Evolutionary conservation across 2,113 vertebrate genomes (phyloP), one percentile per base, ranked within the genome.

Genomic region (Microtus richardsoni): DNA sequence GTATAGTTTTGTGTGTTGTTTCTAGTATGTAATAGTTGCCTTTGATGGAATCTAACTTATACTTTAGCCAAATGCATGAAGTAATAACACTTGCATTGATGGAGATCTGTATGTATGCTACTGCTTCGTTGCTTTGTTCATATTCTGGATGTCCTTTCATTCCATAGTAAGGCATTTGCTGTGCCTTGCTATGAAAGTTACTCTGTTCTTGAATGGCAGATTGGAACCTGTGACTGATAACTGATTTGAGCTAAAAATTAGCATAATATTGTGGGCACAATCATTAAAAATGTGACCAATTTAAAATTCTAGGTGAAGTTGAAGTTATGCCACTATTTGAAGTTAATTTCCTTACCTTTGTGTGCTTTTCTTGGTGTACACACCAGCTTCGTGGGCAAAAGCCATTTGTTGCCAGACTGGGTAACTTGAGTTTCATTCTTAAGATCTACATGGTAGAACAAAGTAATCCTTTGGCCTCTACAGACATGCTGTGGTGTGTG

Each of bases 181-280:
- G 70, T 44, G 14, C 10, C 16, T n/a, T n/a, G n/a, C 16, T 71
- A 7, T 19, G 36, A 93, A 26, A 77, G 12, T 92, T 93, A 52
- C 10, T 73, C 36, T 21, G 44, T 86, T 95, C 94, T 96, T 33
- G 83, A 26, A 36, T 94, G 73, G 54, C 49, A 91, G 60, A 26
- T 91, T 71, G 95, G 60, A 95, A 47, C 39, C 36, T 66, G 2
- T 87, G 58, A 71, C 22, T 75, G 22, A 75, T 75, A 24, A 44
- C 54, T 89, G 36, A 74, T 17, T 86, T 89, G 75, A 96, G 49
- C 52, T 93, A 79, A 97, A 80, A 96, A 88, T 47, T 74, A 44
- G 80, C n/a, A 62, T 74, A 41, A 52, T 21, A 92, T 11, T 90
- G 19, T 93, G 4, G 0, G 90, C 36, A 92, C 26, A 52, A 16